Evolutionary conservation across 2,888 invertebrate species (phyloP).

Genomic region (Lepidochrysops patricia): DNA sequence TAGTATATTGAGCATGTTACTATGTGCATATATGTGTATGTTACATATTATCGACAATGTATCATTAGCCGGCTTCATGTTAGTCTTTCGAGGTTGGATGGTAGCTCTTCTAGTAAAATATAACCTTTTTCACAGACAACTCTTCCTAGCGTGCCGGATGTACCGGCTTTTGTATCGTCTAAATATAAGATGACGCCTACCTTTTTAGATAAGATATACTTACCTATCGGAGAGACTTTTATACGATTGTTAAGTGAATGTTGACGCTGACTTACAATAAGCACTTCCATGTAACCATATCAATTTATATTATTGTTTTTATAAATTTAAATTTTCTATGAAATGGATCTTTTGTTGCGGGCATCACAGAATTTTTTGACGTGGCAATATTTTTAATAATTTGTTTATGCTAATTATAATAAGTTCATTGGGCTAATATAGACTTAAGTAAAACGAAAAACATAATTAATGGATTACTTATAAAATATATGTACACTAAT

Average conservation of each 20-base stretch:
- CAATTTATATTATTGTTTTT: conserved; percentile 41
- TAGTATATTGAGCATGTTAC: conserved; percentile 61
- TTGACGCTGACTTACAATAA: conserved; percentile 68
- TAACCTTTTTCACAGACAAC: conserved; percentile 60
- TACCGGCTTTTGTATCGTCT: conserved; percentile 53
- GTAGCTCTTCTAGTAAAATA: conserved; percentile 50
- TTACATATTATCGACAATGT: conserved; percentile 56
- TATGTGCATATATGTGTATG: conserved; percentile 61
- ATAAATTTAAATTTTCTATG: conserved; percentile 11
- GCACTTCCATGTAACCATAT: conserved; percentile 68
- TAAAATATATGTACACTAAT: conserved; percentile 55
- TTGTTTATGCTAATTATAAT: conserved; percentile 30
- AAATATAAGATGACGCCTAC: conserved; percentile 61
- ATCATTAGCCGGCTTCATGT: conserved; percentile 66
- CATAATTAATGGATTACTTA: conserved; percentile 63
- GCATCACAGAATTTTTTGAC: conserved; percentile 20
- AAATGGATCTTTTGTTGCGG: conserved; percentile 8
- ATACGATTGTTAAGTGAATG: conserved; percentile 73
- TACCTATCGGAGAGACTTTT: conserved; percentile 66
- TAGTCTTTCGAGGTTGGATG: conserved; percentile 35
- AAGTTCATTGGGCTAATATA: conserved; percentile 63
- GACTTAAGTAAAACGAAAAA: conserved; percentile 55
- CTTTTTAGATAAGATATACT: conserved; percentile 69
- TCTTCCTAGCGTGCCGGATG: conserved; percentile 40
- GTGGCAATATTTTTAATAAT: conserved; percentile 41